Percentiles rank a stretch among this genome's conserved stretches.
phyloP scores from a whole-genome alignment of 1,140 invertebrate genomes.

The Magallana angulata region DNA sequence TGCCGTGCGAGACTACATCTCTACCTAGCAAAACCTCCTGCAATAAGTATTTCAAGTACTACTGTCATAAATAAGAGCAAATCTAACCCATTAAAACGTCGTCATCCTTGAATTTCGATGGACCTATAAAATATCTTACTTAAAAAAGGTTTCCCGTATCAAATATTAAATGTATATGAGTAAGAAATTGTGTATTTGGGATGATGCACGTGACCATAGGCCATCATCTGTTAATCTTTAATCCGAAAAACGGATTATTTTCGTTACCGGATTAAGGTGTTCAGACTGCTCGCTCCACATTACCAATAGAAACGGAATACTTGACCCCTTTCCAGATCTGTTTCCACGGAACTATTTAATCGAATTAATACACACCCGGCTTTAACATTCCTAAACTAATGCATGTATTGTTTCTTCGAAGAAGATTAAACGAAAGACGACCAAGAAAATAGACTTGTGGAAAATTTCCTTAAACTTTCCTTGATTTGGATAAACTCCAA shows the following conservation, averaged over 20 bases:
- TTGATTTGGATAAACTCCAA: too few relatives aligned
- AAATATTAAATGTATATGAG: too few relatives aligned
- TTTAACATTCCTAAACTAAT: background rate
- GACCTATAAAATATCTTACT: too few relatives aligned
- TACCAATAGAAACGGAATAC: background rate
- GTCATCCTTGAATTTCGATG: background rate
- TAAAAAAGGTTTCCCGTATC: too few relatives aligned
- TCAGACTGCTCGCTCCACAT: background rate
- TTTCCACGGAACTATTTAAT: background rate
- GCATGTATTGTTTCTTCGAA: background rate
- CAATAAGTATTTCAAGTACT: slow-evolving; percentile 20
- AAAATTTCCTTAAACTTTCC: too few relatives aligned
- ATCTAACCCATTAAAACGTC: slow-evolving; percentile 7
- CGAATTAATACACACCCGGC: background rate
- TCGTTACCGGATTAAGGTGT: background rate
- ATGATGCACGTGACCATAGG: background rate
- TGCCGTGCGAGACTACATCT: background rate
- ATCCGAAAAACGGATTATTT: background rate
- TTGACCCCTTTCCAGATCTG: background rate
- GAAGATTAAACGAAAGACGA: background rate
- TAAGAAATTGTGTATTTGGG: too few relatives aligned
- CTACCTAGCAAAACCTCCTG: background rate
- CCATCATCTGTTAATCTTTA: background rate
- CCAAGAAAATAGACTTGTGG: too few relatives aligned
- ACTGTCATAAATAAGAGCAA: background rate